Evolutionary conservation across 1,140 invertebrate species (phyloP).

Genomic region (Dendrolimus punctatus): DNA sequence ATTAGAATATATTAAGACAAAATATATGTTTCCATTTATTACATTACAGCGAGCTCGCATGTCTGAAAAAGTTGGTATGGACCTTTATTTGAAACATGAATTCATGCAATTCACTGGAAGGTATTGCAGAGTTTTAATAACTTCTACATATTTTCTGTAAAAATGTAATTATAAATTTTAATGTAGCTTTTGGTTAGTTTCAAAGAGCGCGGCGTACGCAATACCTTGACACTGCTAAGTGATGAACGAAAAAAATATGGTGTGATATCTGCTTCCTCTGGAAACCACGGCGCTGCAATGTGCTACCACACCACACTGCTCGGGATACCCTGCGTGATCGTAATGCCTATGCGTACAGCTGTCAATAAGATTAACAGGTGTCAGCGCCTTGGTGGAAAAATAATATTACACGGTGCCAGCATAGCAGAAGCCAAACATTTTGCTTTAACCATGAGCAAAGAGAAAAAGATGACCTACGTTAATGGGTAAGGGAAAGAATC

Average conservation of each 20-base stretch:
- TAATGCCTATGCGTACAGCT: slow-evolving; percentile 89
- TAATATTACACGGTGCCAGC: slow-evolving; percentile 84
- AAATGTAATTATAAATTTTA: slow-evolving; percentile 4
- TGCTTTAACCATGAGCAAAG: slow-evolving; percentile 80
- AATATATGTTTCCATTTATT: not conserved
- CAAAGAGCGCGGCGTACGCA: slow-evolving; percentile 91
- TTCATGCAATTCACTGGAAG: slow-evolving; percentile 91
- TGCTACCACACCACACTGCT: slow-evolving; percentile 86
- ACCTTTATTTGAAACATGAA: slow-evolving; percentile 92
- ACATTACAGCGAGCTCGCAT: slow-evolving; percentile 70
- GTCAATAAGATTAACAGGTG: slow-evolving; percentile 92
- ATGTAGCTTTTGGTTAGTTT: slow-evolving; percentile 74
- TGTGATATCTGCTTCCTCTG: slow-evolving; percentile 90
- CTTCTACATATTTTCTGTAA: slow-evolving; percentile 3
- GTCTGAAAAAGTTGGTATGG: slow-evolving; percentile 83
- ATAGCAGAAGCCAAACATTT: slow-evolving; percentile 85
- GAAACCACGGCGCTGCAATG: slow-evolving; percentile 89
- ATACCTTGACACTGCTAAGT: slow-evolving; percentile 81
- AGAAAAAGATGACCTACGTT: slow-evolving; percentile 82
- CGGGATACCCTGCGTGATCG: slow-evolving; percentile 87
- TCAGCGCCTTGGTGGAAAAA: slow-evolving; percentile 83
- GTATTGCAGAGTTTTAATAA: slow-evolving; percentile 53
- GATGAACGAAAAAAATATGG: slow-evolving; percentile 81
- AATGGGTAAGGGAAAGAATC: slow-evolving; percentile 77
- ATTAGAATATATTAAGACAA: not conserved